Evolutionary conservation across 1,140 invertebrate species (phyloP).

Genomic region (Ericerus pela): DNA sequence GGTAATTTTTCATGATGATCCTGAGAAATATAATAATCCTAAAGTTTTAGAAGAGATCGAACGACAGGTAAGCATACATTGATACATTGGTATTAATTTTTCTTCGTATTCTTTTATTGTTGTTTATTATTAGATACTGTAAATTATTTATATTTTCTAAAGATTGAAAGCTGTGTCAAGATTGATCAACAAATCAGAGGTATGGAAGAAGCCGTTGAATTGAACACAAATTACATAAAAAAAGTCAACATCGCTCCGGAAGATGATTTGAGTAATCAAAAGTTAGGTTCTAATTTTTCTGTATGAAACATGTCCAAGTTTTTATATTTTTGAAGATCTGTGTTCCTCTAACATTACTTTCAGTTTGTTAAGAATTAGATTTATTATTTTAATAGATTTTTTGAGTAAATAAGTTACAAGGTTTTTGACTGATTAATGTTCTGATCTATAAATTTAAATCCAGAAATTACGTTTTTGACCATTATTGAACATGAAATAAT

Average conservation of each 20-base stretch:
- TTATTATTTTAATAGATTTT: no score
- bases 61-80: slow-evolving; percentile 38
- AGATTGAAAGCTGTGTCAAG: not conserved
- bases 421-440: no score
- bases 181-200: slow-evolving; percentile 1
- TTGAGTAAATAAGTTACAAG: no score
- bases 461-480: no score
- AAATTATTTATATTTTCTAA: not conserved
- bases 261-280: not conserved
- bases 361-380: no score
- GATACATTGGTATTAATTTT: not conserved
- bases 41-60: slow-evolving; percentile 72
- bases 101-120: not conserved
- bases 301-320: no score
- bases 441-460: no score
- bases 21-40: slow-evolving; percentile 84
- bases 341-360: no score
- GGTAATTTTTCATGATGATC: slow-evolving; percentile 91
- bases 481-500: no score
- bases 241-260: not conserved
- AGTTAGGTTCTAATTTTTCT: not conserved
- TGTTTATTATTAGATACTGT: no score
- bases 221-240: not conserved
- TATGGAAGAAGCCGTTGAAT: slow-evolving; percentile 1
- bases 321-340: no score